Evolutionary conservation across 2,888 invertebrate genomes (phyloP).

Genomic region (Dolichomitus sp.): DNA sequence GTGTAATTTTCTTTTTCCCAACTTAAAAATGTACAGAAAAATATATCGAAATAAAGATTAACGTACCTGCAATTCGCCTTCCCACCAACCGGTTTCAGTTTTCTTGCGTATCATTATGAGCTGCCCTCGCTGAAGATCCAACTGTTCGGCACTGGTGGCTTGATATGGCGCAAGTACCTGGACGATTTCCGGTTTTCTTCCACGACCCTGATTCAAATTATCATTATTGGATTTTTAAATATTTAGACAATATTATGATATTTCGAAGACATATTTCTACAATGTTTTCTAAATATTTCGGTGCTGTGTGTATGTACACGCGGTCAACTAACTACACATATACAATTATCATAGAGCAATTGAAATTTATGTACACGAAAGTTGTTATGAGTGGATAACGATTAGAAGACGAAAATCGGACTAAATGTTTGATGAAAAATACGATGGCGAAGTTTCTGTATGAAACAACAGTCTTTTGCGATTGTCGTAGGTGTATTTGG

Average conservation of each 20-base stretch:
- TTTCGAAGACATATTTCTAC: too few species aligned
- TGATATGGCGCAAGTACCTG: constrained; percentile 97
- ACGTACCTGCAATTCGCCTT: constrained; percentile 96
- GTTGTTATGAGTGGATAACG: neutral
- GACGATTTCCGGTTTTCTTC: constrained; percentile 96
- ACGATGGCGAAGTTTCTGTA: constrained; percentile 8
- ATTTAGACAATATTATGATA: too few species aligned
- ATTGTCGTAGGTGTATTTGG: constrained; percentile 11
- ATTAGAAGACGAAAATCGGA: neutral
- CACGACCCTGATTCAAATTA: constrained; percentile 87
- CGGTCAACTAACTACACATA: neutral
- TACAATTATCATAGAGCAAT: neutral
- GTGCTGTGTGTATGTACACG: neutral
- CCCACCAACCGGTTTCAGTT: constrained; percentile 99
- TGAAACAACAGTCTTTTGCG: constrained; percentile 27
- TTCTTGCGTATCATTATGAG: constrained; percentile 98
- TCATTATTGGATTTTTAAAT: too few species aligned
- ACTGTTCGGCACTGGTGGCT: constrained; percentile 96
- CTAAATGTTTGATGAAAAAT: constrained; percentile 9
- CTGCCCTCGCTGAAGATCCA: constrained; percentile 96
- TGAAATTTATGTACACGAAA: neutral
- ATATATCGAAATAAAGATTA: neutral
- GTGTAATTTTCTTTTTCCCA: too few species aligned
- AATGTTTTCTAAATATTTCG: neutral
- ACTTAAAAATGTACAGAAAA: constrained; percentile 36